Base-by-base conservation (phyloP, 2,797 vertebrate species). In the Eulemur rubriventer region DNA sequence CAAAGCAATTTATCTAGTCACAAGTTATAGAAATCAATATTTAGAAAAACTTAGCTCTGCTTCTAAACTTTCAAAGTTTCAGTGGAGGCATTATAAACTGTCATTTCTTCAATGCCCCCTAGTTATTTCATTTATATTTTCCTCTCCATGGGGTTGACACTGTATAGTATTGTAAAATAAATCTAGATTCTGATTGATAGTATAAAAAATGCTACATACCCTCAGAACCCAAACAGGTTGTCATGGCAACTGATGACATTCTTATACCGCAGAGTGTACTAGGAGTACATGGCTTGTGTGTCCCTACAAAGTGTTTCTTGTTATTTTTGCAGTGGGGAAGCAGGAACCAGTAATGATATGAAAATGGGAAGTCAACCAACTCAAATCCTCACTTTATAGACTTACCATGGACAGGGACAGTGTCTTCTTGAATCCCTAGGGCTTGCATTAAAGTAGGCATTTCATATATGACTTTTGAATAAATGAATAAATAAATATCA, bases 191-290 rank as follows among this genome's bases (percentile, higher is more conserved):
- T 97, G 79, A 96, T 79, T 97, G 89, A 95, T 95, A 92, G 70
- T 79, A 87, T 96, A 80, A 94, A 96, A 96, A 97, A 89, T 96
- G 83, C 46, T 82, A 72, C 83, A 93, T 93, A 83, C 67, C 57
- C 76, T 95, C 69, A 96, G 83, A 97, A 91, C 20, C n/a, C 75
- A 97, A 96, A 89, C 8, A 70, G 33, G 96, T 97, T 96, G 95
- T 73, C 91, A 97, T 97, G 91, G 80, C 17, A 93, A 97, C 96
- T 90, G 57, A 80, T 93, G 87, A 43, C 72, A 89, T 97, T 97
- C 96, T 38, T 80, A 67, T 89, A 38, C 76, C 90, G 82, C 48
- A n/a, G 79, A 78, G n/a, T 72, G 24, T 89, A 70, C 67, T 78
- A 76, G 52, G 57, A 96, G 83, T 81, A 89, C 52, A 55, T 48